These are phyloP conservation scores for Acanthoscelides obtectus DNA, from an alignment of 2,888 invertebrate genomes.

Conservation along the genomic window DNA sequence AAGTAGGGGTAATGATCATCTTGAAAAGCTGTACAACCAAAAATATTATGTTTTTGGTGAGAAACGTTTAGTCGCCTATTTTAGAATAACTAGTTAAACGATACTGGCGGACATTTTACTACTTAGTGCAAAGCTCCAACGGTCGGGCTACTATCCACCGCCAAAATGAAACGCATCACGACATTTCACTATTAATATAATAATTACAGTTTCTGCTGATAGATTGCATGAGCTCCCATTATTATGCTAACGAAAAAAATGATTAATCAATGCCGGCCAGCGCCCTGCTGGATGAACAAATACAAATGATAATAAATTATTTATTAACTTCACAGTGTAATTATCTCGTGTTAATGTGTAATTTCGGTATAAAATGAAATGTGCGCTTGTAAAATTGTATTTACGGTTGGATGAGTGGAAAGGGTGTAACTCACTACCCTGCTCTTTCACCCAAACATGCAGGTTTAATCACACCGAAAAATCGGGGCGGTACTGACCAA, in stretches of 20 bases:
- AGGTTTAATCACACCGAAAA: neutral
- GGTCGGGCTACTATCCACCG: neutral
- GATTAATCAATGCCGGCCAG: neutral
- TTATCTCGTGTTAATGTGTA: neutral
- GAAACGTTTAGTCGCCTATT: too few relatives aligned
- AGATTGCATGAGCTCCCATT: neutral
- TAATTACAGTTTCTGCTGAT: neutral
- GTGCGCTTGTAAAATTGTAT: neutral
- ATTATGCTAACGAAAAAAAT: neutral
- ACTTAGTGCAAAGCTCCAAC: neutral
- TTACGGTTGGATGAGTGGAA: neutral
- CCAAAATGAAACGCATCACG: neutral
- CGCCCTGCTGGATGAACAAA: neutral
- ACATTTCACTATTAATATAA: neutral
- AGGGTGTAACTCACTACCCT: neutral
- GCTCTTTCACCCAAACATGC: neutral
- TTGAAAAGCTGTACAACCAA: too few relatives aligned
- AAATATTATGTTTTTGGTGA: too few relatives aligned
- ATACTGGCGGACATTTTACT: neutral
- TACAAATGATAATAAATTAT: neutral
- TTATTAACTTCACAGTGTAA: neutral
- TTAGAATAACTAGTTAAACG: too few relatives aligned
- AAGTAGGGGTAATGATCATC: too few relatives aligned
- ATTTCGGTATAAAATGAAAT: neutral
- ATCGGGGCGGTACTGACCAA: neutral